A percentile compares a stretch with the other conserved stretches of the same genome.
phyloP scores from a whole-genome alignment of 2,888 invertebrate genomes.

The Microplitis manilae region DNA sequence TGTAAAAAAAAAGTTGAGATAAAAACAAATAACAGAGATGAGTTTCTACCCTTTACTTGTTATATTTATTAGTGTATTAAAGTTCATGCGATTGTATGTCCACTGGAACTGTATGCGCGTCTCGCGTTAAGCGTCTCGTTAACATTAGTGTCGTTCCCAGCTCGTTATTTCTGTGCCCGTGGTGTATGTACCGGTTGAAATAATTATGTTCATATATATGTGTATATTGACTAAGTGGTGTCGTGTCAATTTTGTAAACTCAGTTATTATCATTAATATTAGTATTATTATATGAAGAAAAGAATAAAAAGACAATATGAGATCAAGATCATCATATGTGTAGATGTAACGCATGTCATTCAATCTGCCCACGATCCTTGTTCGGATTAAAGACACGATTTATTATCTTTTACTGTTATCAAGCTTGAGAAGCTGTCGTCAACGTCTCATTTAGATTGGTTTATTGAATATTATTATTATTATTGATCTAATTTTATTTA shows the following conservation, averaged over 20 bases:
- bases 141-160: conserved; percentile 60
- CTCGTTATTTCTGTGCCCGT: conserved; percentile 47
- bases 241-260: conserved; percentile 46
- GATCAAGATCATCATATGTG: neutral
- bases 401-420: neutral
- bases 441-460: conserved; percentile 26
- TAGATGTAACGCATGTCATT: conserved; percentile 18
- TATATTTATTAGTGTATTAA: conserved; percentile 7
- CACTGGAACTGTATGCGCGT: conserved; percentile 4
- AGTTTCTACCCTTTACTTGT: neutral
- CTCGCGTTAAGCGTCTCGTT: conserved; percentile 54
- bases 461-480: neutral
- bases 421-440: conserved; percentile 31
- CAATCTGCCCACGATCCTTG: conserved; percentile 43
- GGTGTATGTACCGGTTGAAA: conserved; percentile 39
- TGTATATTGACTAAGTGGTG: conserved; percentile 35
- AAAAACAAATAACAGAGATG: neutral
- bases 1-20: neutral
- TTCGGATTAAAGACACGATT: conserved; percentile 11
- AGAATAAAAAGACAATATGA: conserved; percentile 20
- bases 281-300: neutral
- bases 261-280: conserved; percentile 33
- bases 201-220: conserved; percentile 43
- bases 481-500: neutral
- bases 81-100: neutral